A percentile compares a stretch with the other conserved stretches of the same genome.
These are phyloP conservation scores for Oriolus oriolus DNA, from an alignment of 2,113 vertebrate species.

Conservation along the genomic window DNA sequence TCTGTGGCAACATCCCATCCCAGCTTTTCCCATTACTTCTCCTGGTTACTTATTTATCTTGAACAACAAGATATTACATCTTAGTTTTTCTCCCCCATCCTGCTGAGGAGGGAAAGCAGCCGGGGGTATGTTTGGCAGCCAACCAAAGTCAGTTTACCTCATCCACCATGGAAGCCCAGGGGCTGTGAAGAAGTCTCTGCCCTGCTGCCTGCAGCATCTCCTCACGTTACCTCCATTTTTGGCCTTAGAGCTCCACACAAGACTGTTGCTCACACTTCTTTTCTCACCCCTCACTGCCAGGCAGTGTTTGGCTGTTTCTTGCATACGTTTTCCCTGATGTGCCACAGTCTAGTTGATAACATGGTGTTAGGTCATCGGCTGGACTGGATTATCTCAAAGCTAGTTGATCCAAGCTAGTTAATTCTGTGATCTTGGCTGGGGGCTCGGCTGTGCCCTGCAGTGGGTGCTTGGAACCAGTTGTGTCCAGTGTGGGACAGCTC, in stretches of 20 bases:
- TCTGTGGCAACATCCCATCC: background rate
- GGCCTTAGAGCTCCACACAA: background rate
- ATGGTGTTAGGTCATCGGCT: background rate
- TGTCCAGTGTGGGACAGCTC: background rate
- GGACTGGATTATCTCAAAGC: background rate
- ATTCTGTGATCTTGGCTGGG: background rate
- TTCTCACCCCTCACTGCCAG: background rate
- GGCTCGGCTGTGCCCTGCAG: background rate
- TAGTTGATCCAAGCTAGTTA: background rate
- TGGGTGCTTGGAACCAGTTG: background rate
- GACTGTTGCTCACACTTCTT: background rate
- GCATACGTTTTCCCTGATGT: rapidly evolving
- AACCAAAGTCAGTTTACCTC: background rate
- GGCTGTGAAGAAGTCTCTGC: background rate
- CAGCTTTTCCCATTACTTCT: background rate
- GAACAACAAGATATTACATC: background rate
- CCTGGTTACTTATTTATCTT: background rate
- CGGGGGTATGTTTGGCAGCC: background rate
- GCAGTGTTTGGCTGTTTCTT: background rate
- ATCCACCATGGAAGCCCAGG: background rate
- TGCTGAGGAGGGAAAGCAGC: background rate
- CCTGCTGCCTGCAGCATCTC: background rate
- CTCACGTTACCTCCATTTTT: background rate
- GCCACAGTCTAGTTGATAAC: background rate
- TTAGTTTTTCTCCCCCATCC: background rate